Evolutionary conservation across 2,113 vertebrate species (phyloP), one percentile per base, ranked within the genome.

Genomic region (Apodemus sylvaticus): DNA sequence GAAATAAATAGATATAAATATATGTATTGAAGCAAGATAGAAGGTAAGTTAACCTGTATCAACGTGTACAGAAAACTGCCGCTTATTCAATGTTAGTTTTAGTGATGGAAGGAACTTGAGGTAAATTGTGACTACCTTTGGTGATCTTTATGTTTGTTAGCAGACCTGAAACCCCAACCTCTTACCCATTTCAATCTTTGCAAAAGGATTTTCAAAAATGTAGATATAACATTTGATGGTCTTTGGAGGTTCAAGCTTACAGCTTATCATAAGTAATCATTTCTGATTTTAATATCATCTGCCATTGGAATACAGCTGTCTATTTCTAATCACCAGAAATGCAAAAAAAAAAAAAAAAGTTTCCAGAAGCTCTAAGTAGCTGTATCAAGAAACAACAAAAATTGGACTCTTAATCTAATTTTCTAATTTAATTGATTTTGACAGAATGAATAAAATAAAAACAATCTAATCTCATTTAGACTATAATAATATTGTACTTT

Each of bases 381-480:
- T 90, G 0, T 79, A 76, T 68, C 17, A 89, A 58, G 68, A n/a
- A 89, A 86, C 5, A 92, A 76, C 39, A 90, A 64, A 45, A 42
- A 22, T 29, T 12, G 53, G 20, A 51, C 29, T 78, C 66, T 87
- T 93, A 22, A 39, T 71, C 24, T 42, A 45, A 70, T 20, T 86
- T 96, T 96, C 68, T 26, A 73, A 87, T 86, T 90, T 89, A 81
- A 89, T 29, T 77, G 53, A 48, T 77, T 94, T 96, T 39, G 22
- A 73, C 26, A 79, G n/a, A 85, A 31, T 86, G 29, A 83, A 62
- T 86, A 78, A 95, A 90, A 82, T 51, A 58, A 60, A 81, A 82
- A 71, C 12, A 71, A 19, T 4, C 13, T 7, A 83, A 20, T 39
- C 0, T 76, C 34, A 85, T 71, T 74, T 86, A 13, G 13, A 64